Evolutionary conservation across 2,797 vertebrate species (phyloP).

Genomic region (Semotilus atromaculatus): DNA sequence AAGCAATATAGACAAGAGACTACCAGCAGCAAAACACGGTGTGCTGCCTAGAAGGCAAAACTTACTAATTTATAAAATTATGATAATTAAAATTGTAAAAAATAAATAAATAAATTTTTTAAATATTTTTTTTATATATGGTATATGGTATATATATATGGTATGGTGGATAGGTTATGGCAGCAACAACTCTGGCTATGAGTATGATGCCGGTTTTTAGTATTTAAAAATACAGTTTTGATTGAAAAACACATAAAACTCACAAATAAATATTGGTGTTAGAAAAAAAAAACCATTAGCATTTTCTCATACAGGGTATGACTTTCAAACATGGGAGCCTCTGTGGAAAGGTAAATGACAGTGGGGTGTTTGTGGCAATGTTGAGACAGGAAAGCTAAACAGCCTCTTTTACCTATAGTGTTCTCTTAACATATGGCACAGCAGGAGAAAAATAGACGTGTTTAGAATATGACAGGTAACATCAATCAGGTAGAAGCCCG

Average conservation of each 20-base stretch:
- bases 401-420: conserved; percentile 66
- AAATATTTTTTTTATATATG: too few species aligned
- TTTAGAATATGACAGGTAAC: conserved; percentile 72
- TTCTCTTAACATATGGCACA: conserved; percentile 67
- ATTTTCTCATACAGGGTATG: conserved; percentile 3
- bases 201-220: not conserved
- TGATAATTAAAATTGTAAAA: not conserved
- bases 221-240: not conserved
- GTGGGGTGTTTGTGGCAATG: conserved; percentile 19
- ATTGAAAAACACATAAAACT: not conserved
- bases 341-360: conserved; percentile 54
- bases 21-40: not conserved
- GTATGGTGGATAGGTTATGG: not conserved
- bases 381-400: conserved; percentile 55
- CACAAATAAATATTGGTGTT: not conserved
- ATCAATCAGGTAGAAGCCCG: conserved; percentile 70
- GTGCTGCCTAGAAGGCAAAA: not conserved
- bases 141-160: too few species aligned
- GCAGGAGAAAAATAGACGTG: conserved; percentile 70
- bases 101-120: not conserved
- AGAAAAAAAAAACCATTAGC: not conserved
- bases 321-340: conserved; percentile 44
- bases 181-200: not conserved
- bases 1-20: conserved; percentile 5
- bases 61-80: not conserved